These are phyloP conservation scores for Ciconia boyciana DNA, from an alignment of 2,113 vertebrate genomes.

Conservation along the genomic window DNA sequence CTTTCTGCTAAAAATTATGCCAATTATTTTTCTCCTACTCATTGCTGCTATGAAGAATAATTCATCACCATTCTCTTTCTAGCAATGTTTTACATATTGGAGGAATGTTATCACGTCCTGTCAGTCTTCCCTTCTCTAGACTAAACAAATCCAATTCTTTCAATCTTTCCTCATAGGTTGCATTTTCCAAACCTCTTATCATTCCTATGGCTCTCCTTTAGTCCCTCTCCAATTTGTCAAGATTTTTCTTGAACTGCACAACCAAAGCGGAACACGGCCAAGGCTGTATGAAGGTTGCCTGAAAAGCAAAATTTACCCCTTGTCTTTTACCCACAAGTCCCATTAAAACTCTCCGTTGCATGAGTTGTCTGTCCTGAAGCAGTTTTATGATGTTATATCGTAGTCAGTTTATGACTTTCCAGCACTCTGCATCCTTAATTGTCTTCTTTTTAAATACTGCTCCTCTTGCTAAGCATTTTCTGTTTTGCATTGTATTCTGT, in stretches of 20 bases:
- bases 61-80: slow-evolving; percentile 59
- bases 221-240: slow-evolving; percentile 48
- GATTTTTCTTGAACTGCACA: slow-evolving; percentile 13
- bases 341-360: neutral
- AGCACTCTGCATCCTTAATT: neutral
- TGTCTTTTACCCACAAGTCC: neutral
- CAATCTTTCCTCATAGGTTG: slow-evolving; percentile 57
- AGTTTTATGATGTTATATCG: neutral
- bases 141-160: slow-evolving; percentile 66
- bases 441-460: neutral
- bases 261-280: neutral
- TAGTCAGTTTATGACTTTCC: neutral
- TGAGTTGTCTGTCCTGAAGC: neutral
- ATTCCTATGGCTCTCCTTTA: slow-evolving; percentile 51
- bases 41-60: neutral
- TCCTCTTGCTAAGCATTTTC: neutral
- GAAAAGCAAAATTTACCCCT: neutral
- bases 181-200: slow-evolving; percentile 60
- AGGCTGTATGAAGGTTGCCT: neutral
- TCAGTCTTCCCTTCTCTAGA: slow-evolving; percentile 58
- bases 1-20: neutral
- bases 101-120: slow-evolving; percentile 46
- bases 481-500: neutral
- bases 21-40: slow-evolving; percentile 20
- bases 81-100: slow-evolving; percentile 38